A percentile compares a stretch with the other conserved stretches of the same genome.
Conservation (phyloP, 2,888 invertebrate species). For the Argyresthia goedartella region DNA sequence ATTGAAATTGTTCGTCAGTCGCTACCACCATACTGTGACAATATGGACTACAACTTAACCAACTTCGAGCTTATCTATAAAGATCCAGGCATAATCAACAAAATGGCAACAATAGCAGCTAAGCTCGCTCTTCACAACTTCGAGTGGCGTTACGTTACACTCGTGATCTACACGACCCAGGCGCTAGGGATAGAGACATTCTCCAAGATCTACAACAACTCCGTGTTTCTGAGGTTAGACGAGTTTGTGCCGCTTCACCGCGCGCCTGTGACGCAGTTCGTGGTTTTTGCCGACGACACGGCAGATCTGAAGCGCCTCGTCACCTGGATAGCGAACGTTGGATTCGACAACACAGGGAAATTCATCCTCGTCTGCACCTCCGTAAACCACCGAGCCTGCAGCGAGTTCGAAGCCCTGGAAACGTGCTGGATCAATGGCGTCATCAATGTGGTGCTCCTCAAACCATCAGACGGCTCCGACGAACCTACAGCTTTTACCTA, state of each 20-base stretch:
- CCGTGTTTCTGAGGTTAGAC: conserved; percentile 25
- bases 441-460: conserved; percentile 30
- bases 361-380: conserved; percentile 31
- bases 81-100: conserved; percentile 14
- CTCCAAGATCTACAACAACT: conserved; percentile 24
- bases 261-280: conserved; percentile 20
- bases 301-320: conserved; percentile 23
- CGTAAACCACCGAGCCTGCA: conserved; percentile 20
- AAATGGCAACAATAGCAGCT: conserved; percentile 30
- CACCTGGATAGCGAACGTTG: conserved; percentile 21
- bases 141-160: conserved; percentile 35
- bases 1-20: too few relatives aligned
- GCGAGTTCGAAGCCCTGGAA: conserved; percentile 26
- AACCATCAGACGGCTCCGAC: conserved; percentile 12
- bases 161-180: conserved; percentile 27
- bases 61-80: background rate
- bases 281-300: conserved; percentile 29
- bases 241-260: conserved; percentile 18
- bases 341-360: conserved; percentile 32
- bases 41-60: background rate
- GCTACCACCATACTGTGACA: background rate
- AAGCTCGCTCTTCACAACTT: conserved; percentile 40
- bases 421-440: conserved; percentile 21
- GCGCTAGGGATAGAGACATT: conserved; percentile 26
- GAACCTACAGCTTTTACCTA: conserved; percentile 23